Conservation (phyloP, 2,113 vertebrate genomes). For the Pungitius pungitius region DNA sequence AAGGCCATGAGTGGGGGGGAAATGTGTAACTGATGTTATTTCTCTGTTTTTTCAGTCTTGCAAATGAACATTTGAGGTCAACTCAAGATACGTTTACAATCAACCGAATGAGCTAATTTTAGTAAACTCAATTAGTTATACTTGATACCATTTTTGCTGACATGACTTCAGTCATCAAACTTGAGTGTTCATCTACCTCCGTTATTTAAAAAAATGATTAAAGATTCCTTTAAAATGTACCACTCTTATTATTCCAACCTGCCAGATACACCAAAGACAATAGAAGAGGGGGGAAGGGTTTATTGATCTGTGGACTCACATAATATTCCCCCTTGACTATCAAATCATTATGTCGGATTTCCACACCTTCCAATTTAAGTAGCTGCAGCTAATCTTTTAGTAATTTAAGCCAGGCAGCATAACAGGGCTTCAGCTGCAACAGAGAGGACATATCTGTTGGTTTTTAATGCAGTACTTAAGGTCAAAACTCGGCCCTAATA, state of each 20-base stretch:
- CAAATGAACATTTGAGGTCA: neutral
- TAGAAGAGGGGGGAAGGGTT: too few relatives aligned
- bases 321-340: neutral
- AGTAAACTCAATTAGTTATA: neutral
- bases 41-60: too few relatives aligned
- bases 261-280: neutral
- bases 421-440: conserved; percentile 21
- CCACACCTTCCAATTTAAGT: neutral
- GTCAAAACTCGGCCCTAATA: conserved; percentile 60
- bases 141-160: neutral
- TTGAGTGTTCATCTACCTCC: neutral
- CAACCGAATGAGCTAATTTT: neutral
- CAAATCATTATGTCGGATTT: neutral
- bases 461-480: conserved; percentile 55
- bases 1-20: neutral
- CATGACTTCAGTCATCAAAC: neutral
- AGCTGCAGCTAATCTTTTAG: conserved; percentile 11
- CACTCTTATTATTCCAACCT: neutral
- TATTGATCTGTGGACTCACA: neutral
- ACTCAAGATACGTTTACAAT: neutral
- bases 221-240: too few relatives aligned
- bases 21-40: neutral
- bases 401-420: conserved; percentile 20
- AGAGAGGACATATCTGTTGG: conserved; percentile 42
- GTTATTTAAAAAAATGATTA: neutral